phyloP scores from a whole-genome alignment of 2,888 invertebrate species.

The Mycalesis mineus region DNA sequence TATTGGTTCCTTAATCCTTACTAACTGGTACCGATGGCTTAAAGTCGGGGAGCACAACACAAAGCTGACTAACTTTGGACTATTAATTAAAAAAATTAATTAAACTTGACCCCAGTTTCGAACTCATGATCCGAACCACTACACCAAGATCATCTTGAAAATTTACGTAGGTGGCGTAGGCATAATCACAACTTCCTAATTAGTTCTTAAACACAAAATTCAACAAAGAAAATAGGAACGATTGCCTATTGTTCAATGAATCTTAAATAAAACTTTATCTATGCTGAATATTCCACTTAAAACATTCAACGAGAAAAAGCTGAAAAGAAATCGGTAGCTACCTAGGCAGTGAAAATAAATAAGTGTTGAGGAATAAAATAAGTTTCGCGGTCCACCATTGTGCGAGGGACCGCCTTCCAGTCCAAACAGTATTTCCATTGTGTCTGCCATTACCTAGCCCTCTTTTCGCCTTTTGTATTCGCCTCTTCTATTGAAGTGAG shows the following conservation, averaged over 20 bases:
- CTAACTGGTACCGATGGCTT: no score
- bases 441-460: conserved; percentile 76
- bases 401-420: conserved; percentile 62
- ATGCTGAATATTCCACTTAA: conserved; percentile 11
- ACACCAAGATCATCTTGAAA: no score
- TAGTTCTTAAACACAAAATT: not conserved
- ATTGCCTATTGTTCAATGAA: not conserved
- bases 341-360: conserved; percentile 58
- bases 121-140: no score
- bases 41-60: no score
- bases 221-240: not conserved
- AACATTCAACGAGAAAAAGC: conserved; percentile 46
- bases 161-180: not conserved
- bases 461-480: conserved; percentile 74
- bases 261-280: conserved; percentile 8
- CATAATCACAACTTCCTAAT: not conserved
- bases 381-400: conserved; percentile 68
- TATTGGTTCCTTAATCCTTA: no score
- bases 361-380: conserved; percentile 69
- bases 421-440: conserved; percentile 76
- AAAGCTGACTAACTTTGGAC: no score
- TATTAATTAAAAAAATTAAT: no score
- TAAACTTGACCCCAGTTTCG: no score
- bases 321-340: conserved; percentile 40
- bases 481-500: conserved; percentile 72